phyloP scores from a whole-genome alignment of 2,113 vertebrate genomes.

The Lipotes vexillifer region DNA sequence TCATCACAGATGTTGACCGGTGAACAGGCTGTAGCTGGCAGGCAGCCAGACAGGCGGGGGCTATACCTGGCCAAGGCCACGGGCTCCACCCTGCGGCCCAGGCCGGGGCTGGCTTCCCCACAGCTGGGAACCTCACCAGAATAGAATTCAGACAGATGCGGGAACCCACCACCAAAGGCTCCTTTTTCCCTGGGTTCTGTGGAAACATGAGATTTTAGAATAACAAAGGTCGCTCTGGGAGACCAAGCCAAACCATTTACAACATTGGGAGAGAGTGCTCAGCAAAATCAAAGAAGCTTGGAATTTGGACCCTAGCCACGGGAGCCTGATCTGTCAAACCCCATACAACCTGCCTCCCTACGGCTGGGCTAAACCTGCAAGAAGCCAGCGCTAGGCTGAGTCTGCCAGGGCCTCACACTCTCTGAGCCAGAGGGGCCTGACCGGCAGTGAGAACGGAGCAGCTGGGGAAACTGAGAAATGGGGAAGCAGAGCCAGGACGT shows the following conservation, averaged over 20 bases:
- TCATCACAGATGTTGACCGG: not conserved
- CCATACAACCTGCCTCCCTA: not conserved
- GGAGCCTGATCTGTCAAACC: not conserved
- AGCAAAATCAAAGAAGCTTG: not conserved
- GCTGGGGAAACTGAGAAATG: not conserved
- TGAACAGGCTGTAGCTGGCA: not conserved
- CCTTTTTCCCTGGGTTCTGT: not conserved
- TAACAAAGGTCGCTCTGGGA: not conserved
- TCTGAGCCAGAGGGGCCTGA: fast-evolving
- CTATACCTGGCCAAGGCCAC: not conserved
- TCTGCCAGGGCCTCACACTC: not conserved
- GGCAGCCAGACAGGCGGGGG: not conserved
- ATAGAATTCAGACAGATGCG: not conserved
- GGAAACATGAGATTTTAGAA: not conserved
- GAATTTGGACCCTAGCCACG: fast-evolving
- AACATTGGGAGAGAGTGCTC: not conserved
- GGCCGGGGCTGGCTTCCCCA: not conserved
- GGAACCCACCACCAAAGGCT: not conserved
- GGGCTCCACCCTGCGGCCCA: not conserved
- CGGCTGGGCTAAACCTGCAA: fast-evolving
- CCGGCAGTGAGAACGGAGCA: not conserved
- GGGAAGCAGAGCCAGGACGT: not conserved
- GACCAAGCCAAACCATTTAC: not conserved
- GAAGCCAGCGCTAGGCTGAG: not conserved
- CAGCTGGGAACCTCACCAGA: not conserved